A percentile compares a stretch with the other conserved stretches of the same genome.
These are phyloP conservation scores for Capreolus pygargus DNA, from an alignment of 2,113 vertebrate genomes.

Conservation along the genomic window DNA sequence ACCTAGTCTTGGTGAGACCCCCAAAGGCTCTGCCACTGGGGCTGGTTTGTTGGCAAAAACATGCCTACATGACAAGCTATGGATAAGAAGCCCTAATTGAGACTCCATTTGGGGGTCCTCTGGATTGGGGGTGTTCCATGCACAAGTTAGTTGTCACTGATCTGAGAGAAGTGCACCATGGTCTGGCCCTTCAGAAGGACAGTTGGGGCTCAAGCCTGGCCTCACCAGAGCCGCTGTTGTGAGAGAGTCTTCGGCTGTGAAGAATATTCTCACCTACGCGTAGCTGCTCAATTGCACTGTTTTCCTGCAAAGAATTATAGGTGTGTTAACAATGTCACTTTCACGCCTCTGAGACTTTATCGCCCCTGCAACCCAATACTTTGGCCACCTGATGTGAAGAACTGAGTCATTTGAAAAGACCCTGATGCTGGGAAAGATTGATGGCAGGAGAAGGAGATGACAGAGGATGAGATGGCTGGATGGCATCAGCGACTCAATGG, in stretches of 20 bases:
- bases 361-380: not conserved
- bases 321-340: not conserved
- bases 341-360: not conserved
- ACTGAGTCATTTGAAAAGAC: not conserved
- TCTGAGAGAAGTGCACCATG: not conserved
- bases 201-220: not conserved
- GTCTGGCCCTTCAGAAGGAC: not conserved
- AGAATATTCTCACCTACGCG: not conserved
- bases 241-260: not conserved
- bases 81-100: not conserved
- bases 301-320: not conserved
- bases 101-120: not conserved
- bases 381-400: not conserved
- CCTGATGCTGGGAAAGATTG: not conserved
- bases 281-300: not conserved
- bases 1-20: not conserved
- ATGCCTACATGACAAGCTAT: not conserved
- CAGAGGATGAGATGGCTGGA: not conserved
- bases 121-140: not conserved
- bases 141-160: not conserved
- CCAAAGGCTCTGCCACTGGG: not conserved
- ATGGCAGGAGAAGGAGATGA: not conserved
- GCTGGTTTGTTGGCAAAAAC: not conserved
- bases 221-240: not conserved
- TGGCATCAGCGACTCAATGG: not conserved